Conservation (phyloP, 53 echinoderm and acorn worm species). For the Hippasteria phrygiana region DNA sequence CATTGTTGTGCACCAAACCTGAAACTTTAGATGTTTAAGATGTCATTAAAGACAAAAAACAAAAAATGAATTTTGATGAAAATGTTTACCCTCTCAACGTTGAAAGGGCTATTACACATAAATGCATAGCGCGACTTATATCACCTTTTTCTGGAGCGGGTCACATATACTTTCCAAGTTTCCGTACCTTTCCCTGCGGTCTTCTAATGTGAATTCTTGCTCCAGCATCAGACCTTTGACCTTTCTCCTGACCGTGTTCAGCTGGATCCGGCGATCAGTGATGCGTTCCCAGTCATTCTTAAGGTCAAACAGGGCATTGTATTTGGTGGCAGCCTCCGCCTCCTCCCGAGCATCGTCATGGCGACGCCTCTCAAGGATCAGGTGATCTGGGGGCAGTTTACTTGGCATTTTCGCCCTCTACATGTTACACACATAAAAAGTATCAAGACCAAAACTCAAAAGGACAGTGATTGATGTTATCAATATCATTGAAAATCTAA, state of each 20-base stretch:
- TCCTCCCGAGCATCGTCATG: slow-evolving; percentile 93
- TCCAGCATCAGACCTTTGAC: slow-evolving; percentile 85
- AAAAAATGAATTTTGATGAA: too few relatives aligned
- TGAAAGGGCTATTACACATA: too few relatives aligned
- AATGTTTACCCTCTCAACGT: too few relatives aligned
- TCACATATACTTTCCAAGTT: too few relatives aligned
- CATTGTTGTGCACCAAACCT: too few relatives aligned
- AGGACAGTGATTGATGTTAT: too few relatives aligned
- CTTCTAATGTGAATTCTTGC: slow-evolving; percentile 94
- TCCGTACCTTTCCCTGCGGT: slow-evolving; percentile 89
- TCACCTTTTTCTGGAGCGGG: too few relatives aligned
- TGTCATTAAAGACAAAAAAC: too few relatives aligned
- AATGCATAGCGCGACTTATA: too few relatives aligned
- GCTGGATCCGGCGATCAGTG: slow-evolving; percentile 92
- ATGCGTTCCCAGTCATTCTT: slow-evolving; percentile 98
- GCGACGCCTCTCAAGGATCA: slow-evolving; percentile 87
- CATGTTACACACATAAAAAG: not conserved
- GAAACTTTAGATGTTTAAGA: too few relatives aligned
- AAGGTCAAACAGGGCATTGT: slow-evolving; percentile 94
- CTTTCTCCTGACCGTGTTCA: slow-evolving; percentile 87
- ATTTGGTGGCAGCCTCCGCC: slow-evolving; percentile 90
- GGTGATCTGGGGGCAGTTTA: slow-evolving; percentile 92
- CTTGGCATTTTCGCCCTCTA: slow-evolving; percentile 99
- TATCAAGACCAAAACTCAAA: too few relatives aligned
- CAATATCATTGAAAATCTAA: too few relatives aligned